Evolutionary conservation across 1,140 invertebrate genomes (phyloP).

Genomic region (Atta texana): DNA sequence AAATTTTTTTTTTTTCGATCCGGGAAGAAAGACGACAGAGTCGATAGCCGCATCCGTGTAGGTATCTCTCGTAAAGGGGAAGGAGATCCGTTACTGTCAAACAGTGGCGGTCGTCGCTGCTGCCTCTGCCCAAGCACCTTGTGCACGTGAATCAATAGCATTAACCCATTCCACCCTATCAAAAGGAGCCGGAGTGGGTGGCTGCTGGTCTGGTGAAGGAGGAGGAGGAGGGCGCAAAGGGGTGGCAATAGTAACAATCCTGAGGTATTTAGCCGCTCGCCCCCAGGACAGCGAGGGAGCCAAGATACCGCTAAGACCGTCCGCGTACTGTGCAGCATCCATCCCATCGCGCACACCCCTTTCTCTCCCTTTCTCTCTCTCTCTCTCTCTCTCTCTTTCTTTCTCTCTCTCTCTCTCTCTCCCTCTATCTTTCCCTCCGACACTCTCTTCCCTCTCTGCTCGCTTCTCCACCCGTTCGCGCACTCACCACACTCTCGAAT

Average conservation of each 20-base stretch:
- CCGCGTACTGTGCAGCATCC: slow-evolving; percentile 83
- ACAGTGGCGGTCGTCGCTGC: slow-evolving; percentile 82
- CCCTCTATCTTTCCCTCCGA: slow-evolving; percentile 70
- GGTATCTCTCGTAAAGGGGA: slow-evolving; percentile 45
- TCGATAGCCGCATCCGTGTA: slow-evolving; percentile 59
- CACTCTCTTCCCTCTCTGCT: slow-evolving; percentile 58
- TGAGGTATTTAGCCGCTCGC: slow-evolving; percentile 86
- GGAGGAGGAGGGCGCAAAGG: slow-evolving; percentile 77
- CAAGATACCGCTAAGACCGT: slow-evolving; percentile 86
- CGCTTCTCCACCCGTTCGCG: slow-evolving; percentile 31
- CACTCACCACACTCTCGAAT: slow-evolving; percentile 45
- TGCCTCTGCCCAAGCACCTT: slow-evolving; percentile 76
- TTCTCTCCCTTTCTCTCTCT: slow-evolving; percentile 64
- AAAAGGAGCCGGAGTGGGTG: slow-evolving; percentile 79
- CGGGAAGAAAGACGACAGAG: slow-evolving; percentile 54
- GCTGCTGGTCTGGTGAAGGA: slow-evolving; percentile 63
- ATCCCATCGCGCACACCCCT: slow-evolving; percentile 77
- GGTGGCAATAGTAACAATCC: slow-evolving; percentile 86
- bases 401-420: neutral
- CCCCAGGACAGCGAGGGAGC: slow-evolving; percentile 83
- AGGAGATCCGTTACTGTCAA: slow-evolving; percentile 86
- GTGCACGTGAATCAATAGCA: slow-evolving; percentile 87
- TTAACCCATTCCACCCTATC: slow-evolving; percentile 86
- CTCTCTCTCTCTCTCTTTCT: slow-evolving; percentile 55
- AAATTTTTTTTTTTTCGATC: slow-evolving; percentile 30